A percentile compares a stretch with the other conserved stretches of the same genome.
phyloP scores from a whole-genome alignment of 1,140 invertebrate genomes.

The Drosophila parabipectinata region DNA sequence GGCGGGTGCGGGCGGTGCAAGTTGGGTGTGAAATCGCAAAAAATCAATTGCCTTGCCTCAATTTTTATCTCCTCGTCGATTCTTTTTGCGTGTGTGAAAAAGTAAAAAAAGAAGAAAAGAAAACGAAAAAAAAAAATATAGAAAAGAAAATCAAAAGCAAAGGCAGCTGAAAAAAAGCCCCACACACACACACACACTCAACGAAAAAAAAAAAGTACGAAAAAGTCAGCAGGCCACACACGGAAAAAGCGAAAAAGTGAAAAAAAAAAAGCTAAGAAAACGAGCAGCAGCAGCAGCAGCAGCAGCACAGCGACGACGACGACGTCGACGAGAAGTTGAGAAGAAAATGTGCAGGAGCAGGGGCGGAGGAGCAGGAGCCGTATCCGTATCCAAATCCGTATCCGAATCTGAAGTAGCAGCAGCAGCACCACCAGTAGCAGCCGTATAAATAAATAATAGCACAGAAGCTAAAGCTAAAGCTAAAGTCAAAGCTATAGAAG shows the following conservation, averaged over 20 bases:
- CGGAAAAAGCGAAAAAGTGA: constrained; percentile 63
- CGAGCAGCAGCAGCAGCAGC: constrained; percentile 6
- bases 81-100: constrained; percentile 40
- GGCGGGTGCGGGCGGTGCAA: constrained; percentile 64
- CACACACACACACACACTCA: constrained; percentile 2
- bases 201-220: constrained; percentile 18
- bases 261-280: constrained; percentile 61
- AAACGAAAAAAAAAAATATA: constrained; percentile 32
- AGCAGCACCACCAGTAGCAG: constrained; percentile 43
- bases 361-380: constrained; percentile 64
- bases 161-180: constrained; percentile 24
- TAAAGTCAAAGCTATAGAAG: background rate
- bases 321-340: constrained; percentile 38
- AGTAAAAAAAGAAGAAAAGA: constrained; percentile 30
- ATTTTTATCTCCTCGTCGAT: constrained; percentile 34
- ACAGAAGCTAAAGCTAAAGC: background rate
- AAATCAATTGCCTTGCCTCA: constrained; percentile 67
- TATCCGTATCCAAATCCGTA: constrained; percentile 29
- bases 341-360: constrained; percentile 73
- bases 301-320: constrained; percentile 50
- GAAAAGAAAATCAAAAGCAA: constrained; percentile 49
- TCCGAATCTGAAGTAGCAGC: constrained; percentile 39
- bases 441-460: constrained; percentile 70
- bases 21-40: constrained; percentile 54
- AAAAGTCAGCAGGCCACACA: constrained; percentile 42